These are phyloP conservation scores for Coranthus polyacanthus DNA, from an alignment of 2,797 vertebrate genomes.

Conservation along the genomic window DNA sequence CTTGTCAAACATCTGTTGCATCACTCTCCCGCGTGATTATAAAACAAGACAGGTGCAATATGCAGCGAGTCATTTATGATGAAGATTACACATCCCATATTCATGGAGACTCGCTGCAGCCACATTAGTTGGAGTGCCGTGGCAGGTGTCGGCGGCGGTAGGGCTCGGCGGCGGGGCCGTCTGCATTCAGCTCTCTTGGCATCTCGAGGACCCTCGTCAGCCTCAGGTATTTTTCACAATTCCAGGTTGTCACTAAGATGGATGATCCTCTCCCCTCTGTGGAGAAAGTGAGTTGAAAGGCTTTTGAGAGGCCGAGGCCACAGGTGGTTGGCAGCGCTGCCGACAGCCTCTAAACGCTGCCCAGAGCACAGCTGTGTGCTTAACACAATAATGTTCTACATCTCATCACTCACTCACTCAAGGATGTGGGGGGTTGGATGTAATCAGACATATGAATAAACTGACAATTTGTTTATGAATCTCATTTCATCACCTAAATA, in stretches of 20 bases:
- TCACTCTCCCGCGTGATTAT: constrained; percentile 22
- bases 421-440: background rate
- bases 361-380: constrained; percentile 47
- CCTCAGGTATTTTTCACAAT: constrained; percentile 75
- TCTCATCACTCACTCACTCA: constrained; percentile 25
- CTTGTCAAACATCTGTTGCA: constrained; percentile 52
- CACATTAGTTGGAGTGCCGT: constrained; percentile 35
- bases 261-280: constrained; percentile 58
- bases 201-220: constrained; percentile 48
- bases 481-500: too few species aligned
- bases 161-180: constrained; percentile 40
- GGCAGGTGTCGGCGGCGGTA: constrained; percentile 54
- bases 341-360: constrained; percentile 51
- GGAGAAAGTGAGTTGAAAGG: constrained; percentile 64
- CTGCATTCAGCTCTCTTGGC: constrained; percentile 49
- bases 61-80: constrained; percentile 52
- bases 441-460: constrained; percentile 16
- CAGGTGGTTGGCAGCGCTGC: constrained; percentile 55
- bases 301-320: constrained; percentile 56
- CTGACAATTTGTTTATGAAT: background rate
- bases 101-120: constrained; percentile 42
- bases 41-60: constrained; percentile 63
- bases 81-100: constrained; percentile 42
- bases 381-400: constrained; percentile 23
- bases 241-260: constrained; percentile 76